phyloP scores from a whole-genome alignment of 92 coral and sea anemone genomes.

The Phenganax subtilis region DNA sequence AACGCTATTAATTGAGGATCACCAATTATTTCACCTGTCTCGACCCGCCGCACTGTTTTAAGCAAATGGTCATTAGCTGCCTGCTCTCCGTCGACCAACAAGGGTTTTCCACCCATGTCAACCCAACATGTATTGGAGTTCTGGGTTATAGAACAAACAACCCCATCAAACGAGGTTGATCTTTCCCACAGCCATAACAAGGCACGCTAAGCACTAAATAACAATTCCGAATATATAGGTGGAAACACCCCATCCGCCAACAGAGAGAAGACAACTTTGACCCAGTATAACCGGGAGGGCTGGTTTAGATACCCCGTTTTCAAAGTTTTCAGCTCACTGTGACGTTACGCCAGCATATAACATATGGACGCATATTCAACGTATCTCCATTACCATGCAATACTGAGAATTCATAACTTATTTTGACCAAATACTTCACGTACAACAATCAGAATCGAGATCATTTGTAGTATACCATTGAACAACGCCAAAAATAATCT shows the following conservation, averaged over 20 bases:
- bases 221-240: neutral
- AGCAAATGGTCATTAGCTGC: constrained; percentile 23
- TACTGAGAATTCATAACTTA: no score
- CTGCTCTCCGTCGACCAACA: constrained; percentile 31
- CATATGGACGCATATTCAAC: no score
- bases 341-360: no score
- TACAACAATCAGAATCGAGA: no score
- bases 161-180: neutral
- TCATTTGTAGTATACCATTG: no score
- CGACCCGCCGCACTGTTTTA: neutral
- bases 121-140: neutral
- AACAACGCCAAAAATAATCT: no score
- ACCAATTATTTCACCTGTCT: constrained; percentile 28
- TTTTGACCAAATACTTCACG: no score
- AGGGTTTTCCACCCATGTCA: constrained; percentile 20
- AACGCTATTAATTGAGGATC: constrained; percentile 11
- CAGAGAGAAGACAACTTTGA: neutral
- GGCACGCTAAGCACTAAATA: neutral
- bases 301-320: neutral
- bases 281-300: neutral
- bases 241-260: neutral
- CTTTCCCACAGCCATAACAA: neutral
- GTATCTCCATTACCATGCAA: no score
- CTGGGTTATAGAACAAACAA: neutral
- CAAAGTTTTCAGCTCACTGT: neutral